These are phyloP conservation scores for Aurelia sp. DNA, from an alignment of 30 jellyfish, hydroid and myxozoan genomes.

Conservation along the genomic window DNA sequence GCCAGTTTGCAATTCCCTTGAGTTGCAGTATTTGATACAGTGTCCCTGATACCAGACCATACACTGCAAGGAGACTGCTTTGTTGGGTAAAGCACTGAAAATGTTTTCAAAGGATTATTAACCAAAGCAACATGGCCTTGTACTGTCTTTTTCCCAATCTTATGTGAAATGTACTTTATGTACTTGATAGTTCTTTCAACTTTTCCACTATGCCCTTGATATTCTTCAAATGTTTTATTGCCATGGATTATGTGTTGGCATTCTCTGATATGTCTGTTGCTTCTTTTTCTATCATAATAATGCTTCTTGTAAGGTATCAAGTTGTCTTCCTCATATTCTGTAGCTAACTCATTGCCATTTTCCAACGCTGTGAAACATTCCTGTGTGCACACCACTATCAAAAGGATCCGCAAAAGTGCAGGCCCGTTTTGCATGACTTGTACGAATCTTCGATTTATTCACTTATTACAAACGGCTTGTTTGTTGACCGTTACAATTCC, in stretches of 20 bases:
- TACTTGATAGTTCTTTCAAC: background rate
- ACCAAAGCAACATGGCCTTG: conserved; percentile 80
- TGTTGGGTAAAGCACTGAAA: conserved; percentile 79
- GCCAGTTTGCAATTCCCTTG: conserved; percentile 72
- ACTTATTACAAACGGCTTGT: too few species aligned
- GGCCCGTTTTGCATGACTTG: too few species aligned
- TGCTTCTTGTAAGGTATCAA: conserved; percentile 56
- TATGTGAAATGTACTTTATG: background rate
- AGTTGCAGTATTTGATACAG: conserved; percentile 66
- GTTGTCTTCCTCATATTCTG: conserved; percentile 5
- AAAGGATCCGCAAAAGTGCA: too few species aligned
- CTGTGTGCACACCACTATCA: too few species aligned
- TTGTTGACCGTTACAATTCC: too few species aligned
- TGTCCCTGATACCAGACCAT: conserved; percentile 53
- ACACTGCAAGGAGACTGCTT: conserved; percentile 53
- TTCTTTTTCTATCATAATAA: conserved; percentile 64
- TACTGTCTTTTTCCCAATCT: background rate
- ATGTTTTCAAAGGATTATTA: conserved; percentile 53
- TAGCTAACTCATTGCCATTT: too few species aligned
- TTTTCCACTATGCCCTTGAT: background rate
- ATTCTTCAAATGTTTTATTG: conserved; percentile 56
- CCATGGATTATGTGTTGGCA: conserved; percentile 82
- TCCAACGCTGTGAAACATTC: too few species aligned
- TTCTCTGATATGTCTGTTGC: conserved; percentile 72
- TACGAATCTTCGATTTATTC: too few species aligned